Evolutionary conservation across 2,113 vertebrate genomes (phyloP), one percentile per base, ranked within the genome.

Genomic region (Rhea pennata): DNA sequence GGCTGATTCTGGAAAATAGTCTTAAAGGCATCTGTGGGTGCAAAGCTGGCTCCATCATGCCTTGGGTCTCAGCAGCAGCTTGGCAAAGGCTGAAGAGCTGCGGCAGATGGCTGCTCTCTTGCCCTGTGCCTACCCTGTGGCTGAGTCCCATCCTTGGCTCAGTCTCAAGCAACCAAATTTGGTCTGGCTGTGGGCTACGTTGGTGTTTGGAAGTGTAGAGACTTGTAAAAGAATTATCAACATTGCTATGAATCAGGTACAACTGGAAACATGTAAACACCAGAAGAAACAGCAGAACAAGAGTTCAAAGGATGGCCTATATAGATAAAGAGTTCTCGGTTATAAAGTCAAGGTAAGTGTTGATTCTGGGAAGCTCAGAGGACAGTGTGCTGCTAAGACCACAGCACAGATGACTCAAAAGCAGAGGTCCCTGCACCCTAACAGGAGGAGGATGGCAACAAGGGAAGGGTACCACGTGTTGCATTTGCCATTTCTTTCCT

Each of bases 221-320:
- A 8, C 21, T 58, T 72, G 24, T 23, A 1, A 1, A 27, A 29
- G 67, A 9, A 19, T 58, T 75, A 16, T 5, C 14, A 48, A 69
- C 29, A 23, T 24, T 2, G 1, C 19, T 80, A 15, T 1, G 3
- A 21, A 20, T 3, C 3, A 6, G 33, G 4, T 8, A 69, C 10
- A 2, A 70, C 64, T n/a, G 42, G 22, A 77, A 77, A 42, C 1
- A 9, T n/a, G 12, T 44, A 61, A 65, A 69, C 0, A 0, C 14
- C 54, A 42, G 70, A 66, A 61, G 16, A 29, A 65, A 42, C 20
- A 16, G 3, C 7, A 62, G 8, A 40, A 80, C 26, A 84, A 58
- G 44, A 66, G n/a, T n/a, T 27, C 59, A 76, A 44, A 64, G 61
- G 88, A 42, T 4, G 5, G 21, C 13, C 24, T 26, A 3, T 48